Conservation (phyloP, 2,888 invertebrate species). For the Desoria tigrina region DNA sequence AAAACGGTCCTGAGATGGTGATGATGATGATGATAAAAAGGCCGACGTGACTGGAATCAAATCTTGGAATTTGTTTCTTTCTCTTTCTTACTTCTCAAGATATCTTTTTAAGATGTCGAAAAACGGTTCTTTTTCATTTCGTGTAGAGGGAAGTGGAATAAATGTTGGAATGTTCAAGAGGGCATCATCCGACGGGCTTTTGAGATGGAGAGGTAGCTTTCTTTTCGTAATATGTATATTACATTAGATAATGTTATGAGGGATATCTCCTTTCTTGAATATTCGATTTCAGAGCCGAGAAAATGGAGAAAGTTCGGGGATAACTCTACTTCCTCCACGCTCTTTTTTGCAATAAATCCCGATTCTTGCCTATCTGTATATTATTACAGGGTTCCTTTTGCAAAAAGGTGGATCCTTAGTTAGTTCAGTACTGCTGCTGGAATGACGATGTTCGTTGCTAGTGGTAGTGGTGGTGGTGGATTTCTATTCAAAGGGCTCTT, state of each 20-base stretch:
- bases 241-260: too few relatives aligned
- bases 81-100: too few relatives aligned
- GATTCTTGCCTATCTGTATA: neutral
- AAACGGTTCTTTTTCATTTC: neutral
- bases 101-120: neutral
- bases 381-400: neutral
- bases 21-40: conserved; percentile 1
- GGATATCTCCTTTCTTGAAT: too few relatives aligned
- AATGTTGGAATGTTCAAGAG: too few relatives aligned
- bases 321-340: too few relatives aligned
- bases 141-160: too few relatives aligned
- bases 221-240: too few relatives aligned
- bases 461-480: neutral
- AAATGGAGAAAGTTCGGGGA: too few relatives aligned
- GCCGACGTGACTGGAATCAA: conserved; percentile 4
- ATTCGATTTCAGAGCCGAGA: too few relatives aligned
- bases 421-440: neutral
- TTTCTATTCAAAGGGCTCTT: too few relatives aligned
- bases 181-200: too few relatives aligned
- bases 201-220: too few relatives aligned
- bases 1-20: neutral
- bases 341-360: neutral
- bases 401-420: conserved; percentile 1
- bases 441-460: neutral
- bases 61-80: neutral